phyloP scores from a whole-genome alignment of 1,140 invertebrate genomes.

The Eufriesea mexicana region DNA sequence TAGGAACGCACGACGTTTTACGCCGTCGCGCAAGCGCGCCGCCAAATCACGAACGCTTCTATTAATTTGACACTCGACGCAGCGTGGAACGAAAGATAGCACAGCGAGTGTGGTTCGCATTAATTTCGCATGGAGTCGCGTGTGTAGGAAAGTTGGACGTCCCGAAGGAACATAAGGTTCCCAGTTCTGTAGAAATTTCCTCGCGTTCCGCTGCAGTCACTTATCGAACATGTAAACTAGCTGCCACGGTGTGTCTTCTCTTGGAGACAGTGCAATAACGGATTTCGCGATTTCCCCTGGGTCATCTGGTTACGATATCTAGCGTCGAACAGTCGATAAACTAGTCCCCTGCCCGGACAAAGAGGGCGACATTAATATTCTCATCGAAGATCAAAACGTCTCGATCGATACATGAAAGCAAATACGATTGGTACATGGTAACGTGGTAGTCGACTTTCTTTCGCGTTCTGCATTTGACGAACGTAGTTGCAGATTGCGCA shows the following conservation, averaged over 20 bases:
- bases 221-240: slow-evolving; percentile 67
- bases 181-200: slow-evolving; percentile 39
- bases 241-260: slow-evolving; percentile 59
- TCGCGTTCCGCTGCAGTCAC: slow-evolving; percentile 34
- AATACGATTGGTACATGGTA: neutral
- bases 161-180: slow-evolving; percentile 7
- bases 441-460: neutral
- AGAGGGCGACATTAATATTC: slow-evolving; percentile 22
- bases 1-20: too few species aligned
- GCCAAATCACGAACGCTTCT: neutral
- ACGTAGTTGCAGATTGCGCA: neutral
- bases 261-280: slow-evolving; percentile 59
- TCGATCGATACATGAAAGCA: neutral
- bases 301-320: slow-evolving; percentile 57
- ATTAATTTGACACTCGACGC: neutral
- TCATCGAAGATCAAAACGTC: slow-evolving; percentile 25
- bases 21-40: too few species aligned
- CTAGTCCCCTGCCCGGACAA: slow-evolving; percentile 4
- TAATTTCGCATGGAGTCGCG: neutral
- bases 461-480: neutral
- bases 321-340: slow-evolving; percentile 34
- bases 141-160: slow-evolving; percentile 2
- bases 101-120: neutral
- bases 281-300: slow-evolving; percentile 61
- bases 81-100: neutral